These are phyloP conservation scores for Octonoba sinensis DNA, from an alignment of 2,888 invertebrate species.

Conservation along the genomic window DNA sequence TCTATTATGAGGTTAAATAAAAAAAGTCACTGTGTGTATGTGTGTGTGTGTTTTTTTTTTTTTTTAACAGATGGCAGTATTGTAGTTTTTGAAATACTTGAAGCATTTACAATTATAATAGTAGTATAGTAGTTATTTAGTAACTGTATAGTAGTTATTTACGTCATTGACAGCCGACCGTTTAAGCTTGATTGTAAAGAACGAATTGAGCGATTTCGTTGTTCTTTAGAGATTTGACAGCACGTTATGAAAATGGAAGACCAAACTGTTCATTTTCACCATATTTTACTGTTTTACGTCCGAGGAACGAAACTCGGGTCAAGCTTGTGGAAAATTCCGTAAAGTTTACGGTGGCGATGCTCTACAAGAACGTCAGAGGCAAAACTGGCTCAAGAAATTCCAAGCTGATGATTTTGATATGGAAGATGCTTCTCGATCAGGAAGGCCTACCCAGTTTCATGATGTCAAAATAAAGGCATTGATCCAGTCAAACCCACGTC, in stretches of 20 bases:
- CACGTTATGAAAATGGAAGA: background rate
- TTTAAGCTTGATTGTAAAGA: background rate
- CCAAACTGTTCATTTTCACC: constrained; percentile 3
- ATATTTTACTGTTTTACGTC: constrained; percentile 6
- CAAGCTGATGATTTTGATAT: constrained; percentile 10
- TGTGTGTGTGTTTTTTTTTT: no score
- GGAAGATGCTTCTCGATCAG: constrained; percentile 4
- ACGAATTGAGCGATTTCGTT: background rate
- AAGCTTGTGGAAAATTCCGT: constrained; percentile 8
- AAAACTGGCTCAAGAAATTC: constrained; percentile 1
- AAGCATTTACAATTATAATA: no score
- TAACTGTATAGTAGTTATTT: no score
- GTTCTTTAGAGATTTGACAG: background rate
- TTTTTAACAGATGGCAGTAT: no score
- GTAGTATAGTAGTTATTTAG: no score
- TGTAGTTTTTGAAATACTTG: no score
- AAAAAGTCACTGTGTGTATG: no score
- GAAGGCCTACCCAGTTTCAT: background rate
- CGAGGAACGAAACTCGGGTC: background rate
- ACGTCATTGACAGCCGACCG: no score
- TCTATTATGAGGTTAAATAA: no score
- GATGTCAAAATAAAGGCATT: constrained; percentile 11
- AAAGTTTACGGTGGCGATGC: background rate
- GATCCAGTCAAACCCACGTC: background rate
- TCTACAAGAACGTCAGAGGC: no score